phyloP scores from a whole-genome alignment of 2,797 vertebrate species.

The Emydoidea blandingii region DNA sequence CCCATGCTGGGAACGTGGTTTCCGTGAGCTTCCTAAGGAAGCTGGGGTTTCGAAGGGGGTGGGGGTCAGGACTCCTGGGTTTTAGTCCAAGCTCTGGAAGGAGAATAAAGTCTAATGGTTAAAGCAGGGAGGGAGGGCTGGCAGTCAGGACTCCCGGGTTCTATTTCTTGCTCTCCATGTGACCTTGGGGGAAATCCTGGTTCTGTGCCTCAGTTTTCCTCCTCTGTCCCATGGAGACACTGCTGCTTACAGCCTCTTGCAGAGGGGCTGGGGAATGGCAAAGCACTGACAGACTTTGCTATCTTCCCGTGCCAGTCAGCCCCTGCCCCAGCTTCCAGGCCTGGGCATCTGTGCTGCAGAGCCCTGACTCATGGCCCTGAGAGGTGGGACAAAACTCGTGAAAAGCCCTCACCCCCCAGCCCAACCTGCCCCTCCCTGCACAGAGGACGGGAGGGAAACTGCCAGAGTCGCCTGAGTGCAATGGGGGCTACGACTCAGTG shows the following conservation, averaged over 20 bases:
- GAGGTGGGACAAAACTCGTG: background rate
- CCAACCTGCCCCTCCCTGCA: background rate
- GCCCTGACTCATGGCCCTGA: no score
- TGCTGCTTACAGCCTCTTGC: background rate
- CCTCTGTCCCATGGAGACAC: background rate
- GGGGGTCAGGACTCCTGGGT: no score
- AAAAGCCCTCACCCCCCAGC: no score
- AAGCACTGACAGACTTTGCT: background rate
- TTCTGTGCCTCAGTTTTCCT: background rate
- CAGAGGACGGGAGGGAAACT: background rate
- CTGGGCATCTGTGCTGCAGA: background rate
- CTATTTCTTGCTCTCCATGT: background rate
- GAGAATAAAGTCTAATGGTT: background rate
- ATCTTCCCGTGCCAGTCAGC: background rate
- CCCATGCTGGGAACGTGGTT: no score
- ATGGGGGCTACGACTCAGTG: no score
- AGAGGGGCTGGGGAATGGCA: background rate
- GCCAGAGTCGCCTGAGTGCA: no score
- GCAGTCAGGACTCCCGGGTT: background rate
- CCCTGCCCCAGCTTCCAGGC: background rate
- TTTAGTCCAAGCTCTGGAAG: background rate
- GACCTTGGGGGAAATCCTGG: background rate
- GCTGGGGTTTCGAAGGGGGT: background rate
- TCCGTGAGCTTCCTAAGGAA: background rate
- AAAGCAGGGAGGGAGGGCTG: no score